Conservation (phyloP, 2,113 vertebrate species). For the Neotragus pygmaeus region DNA sequence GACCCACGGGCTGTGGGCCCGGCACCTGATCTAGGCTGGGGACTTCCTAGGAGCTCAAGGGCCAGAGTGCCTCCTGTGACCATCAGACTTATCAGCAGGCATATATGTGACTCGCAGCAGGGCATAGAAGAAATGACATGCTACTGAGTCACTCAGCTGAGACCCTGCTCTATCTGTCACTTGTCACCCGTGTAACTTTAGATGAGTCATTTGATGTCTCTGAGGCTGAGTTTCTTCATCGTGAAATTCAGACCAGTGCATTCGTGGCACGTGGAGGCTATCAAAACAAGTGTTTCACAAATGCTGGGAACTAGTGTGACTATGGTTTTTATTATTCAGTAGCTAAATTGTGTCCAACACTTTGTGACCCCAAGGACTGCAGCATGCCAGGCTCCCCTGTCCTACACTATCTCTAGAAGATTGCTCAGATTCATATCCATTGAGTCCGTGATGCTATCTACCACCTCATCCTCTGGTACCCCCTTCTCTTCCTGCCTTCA, state of each 20-base stretch:
- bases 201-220: background rate
- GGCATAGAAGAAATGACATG: fast-evolving
- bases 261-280: fast-evolving
- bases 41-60: background rate
- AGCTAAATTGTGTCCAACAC: background rate
- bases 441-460: background rate
- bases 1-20: background rate
- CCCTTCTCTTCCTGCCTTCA: background rate
- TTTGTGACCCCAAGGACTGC: background rate
- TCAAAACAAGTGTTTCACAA: background rate
- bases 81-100: fast-evolving
- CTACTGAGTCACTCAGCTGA: background rate
- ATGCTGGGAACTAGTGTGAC: fast-evolving
- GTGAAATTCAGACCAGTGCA: background rate
- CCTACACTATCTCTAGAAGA: background rate
- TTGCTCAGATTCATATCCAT: background rate
- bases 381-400: background rate
- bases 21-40: background rate
- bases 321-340: fast-evolving
- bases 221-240: background rate
- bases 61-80: background rate
- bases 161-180: background rate
- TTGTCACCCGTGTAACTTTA: fast-evolving
- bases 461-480: background rate
- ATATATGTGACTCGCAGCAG: background rate